Evolutionary conservation across 2,888 invertebrate species (phyloP), one percentile per base, ranked within the genome.

Genomic region (Drymonia ruficornis): DNA sequence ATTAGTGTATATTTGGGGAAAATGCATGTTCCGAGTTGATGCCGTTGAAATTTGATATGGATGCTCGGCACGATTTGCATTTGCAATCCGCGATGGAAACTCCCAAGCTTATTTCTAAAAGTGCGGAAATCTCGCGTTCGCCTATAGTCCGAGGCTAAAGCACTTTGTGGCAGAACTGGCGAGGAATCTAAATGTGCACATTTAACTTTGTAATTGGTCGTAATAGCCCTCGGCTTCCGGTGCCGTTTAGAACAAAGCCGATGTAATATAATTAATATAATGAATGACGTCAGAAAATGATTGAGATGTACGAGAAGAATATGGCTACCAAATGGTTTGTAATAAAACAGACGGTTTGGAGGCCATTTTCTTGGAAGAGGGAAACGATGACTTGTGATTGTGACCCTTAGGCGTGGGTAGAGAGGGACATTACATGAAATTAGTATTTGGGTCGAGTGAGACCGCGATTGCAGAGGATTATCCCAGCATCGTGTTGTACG

Each of bases 361-460:
- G 19, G 43, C 43, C 19, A 46, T 49, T 55, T 51, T 56, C 52
- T 38, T 59, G 40, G 52, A 48, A 53, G 45, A 48, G 12, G 43
- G 67, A 54, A 51, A 54, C 52, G 55, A 55, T 52, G 56, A 50
- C 16, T 63, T 53, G 49, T 43, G 46, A 46, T 58, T 52, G 51
- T 42, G 45, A 23, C 54, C 63, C 49, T 54, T 53, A 49, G 16
- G 38, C 56, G 62, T 60, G 50, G 42, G 31, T 52, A 47, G 51
- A 46, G 53, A 49, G 56, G 59, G 36, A 59, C 54, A 51, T 59
- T 51, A 59, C 61, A 68, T 68, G 62, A 68, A 65, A 43, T 65
- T 57, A 65, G 60, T 59, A 65, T 69, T 61, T 65, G 61, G 69
- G 68, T 67, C 69, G 65, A 65, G 67, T 61, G 60, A 50, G 53